Evolutionary conservation across 2,888 invertebrate species (phyloP), one percentile per base, ranked within the genome.

Genomic region (Timandra comae): DNA sequence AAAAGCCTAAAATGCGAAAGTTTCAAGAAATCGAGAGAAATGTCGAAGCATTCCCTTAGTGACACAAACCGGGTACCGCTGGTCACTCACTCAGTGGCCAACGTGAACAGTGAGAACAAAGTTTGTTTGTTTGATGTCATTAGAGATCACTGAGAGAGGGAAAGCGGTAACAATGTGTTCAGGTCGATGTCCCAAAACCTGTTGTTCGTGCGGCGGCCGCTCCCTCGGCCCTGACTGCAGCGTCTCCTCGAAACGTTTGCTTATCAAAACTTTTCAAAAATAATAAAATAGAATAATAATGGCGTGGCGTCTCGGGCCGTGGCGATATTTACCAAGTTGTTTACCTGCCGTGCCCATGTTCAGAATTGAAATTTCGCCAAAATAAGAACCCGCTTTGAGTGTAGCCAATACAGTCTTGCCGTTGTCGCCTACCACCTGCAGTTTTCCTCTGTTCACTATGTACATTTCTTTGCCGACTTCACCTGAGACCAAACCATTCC

Each of bases 401-500:
- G 97, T 98, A 65, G 98, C 98, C 81, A 99, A 89, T 53, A 98
- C 97, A 33, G 97, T 96, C 85, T 96, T 93, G 54, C 96, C 96
- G 84, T 97, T 96, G 87, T 97, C 96, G 44, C 93, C 97, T 54
- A 96, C 97, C 77, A 96, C 98, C 88, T 94, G 97, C 65, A 97
- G 90, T 57, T 96, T 91, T 48, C 99, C 98, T 59, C 98, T 89
- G 87, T 97, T 98, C 57, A 99, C 98, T 88, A 99, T 98, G 89
- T 99, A 99, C 98, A 99, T 99, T 87, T 98, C 98, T 84, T 98
- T 98, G 52, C 98, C 98, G 50, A 99, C 98, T 88, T 99, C 98
- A 63, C 98, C 98, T 98, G 88, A 1, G 80, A 66, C 64, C 47
- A 24, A 24, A 6, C 4, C 24, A 24, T 5, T 24, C n/a, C 4